Base-by-base conservation (phyloP, 1,140 invertebrate species). In the Hylyphantes graminicola region DNA sequence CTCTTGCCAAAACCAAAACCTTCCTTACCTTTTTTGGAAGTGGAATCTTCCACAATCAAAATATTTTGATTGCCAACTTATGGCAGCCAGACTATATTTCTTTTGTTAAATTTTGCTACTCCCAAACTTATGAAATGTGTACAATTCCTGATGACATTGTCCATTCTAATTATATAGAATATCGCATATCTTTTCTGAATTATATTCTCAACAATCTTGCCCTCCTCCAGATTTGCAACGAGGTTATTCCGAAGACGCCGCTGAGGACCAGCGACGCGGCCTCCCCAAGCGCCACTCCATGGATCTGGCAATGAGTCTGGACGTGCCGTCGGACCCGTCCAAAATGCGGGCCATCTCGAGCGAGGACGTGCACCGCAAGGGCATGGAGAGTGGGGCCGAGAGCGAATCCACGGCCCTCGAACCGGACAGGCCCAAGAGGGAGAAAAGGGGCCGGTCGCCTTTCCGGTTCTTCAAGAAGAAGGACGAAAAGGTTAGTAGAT, bases 401-500 rank as follows among this genome's bases (percentile, higher is more conserved):
- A 78, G 85, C 5, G 78, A 87, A 75, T 53, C 86, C 86, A 59
- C 78, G 48, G 90, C 89, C 78, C 94, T 96, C 53, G 94, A 95
- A 68, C 82, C 82, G 7, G 74, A 86, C 76, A 95, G 96, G 87
- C 89, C 89, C 59, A 97, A 96, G 88, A 94, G 94, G 88, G 35
- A 35, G 35, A 35, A 35, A 35, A 90, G 96, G 15, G 95, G 96
- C 64, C 92, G 95, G 87, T 97, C 95, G 55, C 96, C 96, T 35
- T 97, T 97, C 90, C 94, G 94, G 88, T 95, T 96, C 89, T 96
- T 96, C 89, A 93, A 94, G 50, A 93, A 94, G 79, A 95, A 95
- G 89, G 85, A 85, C 6, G 85, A 86, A 19, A 84, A 84, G 17
- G 55, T 53, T 0, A 70, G 68, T 53, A 2, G 35, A 35, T 35